Conservation (phyloP, 2,113 vertebrate species). For the Crocuta crocuta region DNA sequence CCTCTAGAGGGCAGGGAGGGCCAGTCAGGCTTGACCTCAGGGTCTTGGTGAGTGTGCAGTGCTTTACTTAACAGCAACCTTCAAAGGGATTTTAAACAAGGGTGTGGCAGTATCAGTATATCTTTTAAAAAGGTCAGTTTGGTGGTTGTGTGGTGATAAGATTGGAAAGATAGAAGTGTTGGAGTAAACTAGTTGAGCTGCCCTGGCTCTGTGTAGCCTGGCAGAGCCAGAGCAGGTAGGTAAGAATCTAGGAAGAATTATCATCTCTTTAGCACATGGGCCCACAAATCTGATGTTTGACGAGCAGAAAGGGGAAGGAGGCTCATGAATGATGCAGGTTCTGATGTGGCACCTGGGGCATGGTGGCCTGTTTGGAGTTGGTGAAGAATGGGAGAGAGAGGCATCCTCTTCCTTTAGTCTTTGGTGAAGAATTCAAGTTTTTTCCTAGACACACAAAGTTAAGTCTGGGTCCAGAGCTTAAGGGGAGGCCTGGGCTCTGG, state of each 20-base stretch:
- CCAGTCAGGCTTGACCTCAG: not conserved
- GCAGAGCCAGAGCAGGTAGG: not conserved
- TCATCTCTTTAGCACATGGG: not conserved
- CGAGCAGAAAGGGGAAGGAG: not conserved
- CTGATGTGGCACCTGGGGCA: not conserved
- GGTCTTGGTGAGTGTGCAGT: not conserved
- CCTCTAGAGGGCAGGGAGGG: not conserved
- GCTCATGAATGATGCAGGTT: not conserved
- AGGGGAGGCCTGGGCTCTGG: not conserved
- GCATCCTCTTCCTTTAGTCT: not conserved
- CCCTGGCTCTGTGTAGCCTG: not conserved
- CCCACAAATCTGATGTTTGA: not conserved
- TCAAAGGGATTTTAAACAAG: slow-evolving; percentile 16
- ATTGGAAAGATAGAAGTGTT: not conserved
- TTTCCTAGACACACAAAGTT: not conserved
- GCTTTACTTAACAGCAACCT: not conserved
- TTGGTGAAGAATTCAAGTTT: not conserved
- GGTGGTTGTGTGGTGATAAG: not conserved
- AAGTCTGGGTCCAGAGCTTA: not conserved
- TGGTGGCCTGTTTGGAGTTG: not conserved
- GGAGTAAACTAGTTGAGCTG: not conserved
- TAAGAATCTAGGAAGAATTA: not conserved
- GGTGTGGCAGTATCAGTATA: not conserved
- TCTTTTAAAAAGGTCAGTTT: not conserved
- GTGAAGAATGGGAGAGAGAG: not conserved